Evolutionary conservation across 30 jellyfish, hydroid and myxozoan genomes (phyloP).

Genomic region (Aurelia coerulea): DNA sequence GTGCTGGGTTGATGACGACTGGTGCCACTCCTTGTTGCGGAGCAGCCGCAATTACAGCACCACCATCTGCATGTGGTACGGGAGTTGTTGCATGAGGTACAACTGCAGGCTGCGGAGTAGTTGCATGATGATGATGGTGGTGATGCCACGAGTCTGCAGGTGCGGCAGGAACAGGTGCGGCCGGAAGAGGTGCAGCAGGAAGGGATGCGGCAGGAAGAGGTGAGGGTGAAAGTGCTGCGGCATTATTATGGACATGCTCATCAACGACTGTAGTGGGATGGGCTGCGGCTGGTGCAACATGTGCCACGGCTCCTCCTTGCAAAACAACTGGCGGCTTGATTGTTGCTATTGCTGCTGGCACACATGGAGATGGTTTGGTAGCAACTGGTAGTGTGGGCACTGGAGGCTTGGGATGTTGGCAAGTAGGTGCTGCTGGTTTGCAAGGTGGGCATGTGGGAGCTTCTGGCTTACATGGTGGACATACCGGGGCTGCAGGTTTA

Average conservation of each 20-base stretch:
- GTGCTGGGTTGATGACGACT: constrained; percentile 54
- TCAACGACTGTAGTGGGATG: constrained; percentile 7
- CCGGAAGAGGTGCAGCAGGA: too few relatives aligned
- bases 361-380: constrained; percentile 26
- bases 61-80: constrained; percentile 10
- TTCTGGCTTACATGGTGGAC: constrained; percentile 64
- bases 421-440: constrained; percentile 53
- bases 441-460: constrained; percentile 65
- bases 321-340: not conserved
- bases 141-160: constrained; percentile 44
- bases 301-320: not conserved
- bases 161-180: not conserved
- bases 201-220: not conserved
- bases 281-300: constrained; percentile 8
- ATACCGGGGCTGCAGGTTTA: constrained; percentile 46
- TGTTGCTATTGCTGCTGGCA: not conserved
- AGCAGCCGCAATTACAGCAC: constrained; percentile 24
- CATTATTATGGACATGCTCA: constrained; percentile 14
- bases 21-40: constrained; percentile 60
- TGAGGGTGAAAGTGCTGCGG: not conserved
- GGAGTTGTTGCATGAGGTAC: constrained; percentile 42
- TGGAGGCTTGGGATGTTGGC: constrained; percentile 46
- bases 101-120: constrained; percentile 9
- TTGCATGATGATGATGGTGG: constrained; percentile 31
- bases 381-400: constrained; percentile 37